Evolutionary conservation across 2,113 vertebrate genomes (phyloP), one percentile per base, ranked within the genome.

Genomic region (Menura novaehollandiae): DNA sequence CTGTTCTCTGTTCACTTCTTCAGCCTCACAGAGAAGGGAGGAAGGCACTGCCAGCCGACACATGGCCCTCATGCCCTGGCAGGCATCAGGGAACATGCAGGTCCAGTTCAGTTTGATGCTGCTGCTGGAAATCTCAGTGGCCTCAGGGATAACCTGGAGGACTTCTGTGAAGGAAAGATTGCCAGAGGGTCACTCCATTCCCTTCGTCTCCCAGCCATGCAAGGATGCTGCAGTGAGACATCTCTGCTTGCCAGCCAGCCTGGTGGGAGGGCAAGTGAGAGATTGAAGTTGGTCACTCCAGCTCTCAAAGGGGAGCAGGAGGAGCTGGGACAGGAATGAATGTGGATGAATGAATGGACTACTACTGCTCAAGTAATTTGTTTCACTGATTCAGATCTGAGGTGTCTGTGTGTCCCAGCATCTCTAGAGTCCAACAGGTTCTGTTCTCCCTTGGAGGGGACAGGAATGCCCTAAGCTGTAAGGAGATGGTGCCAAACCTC

Each of bases 21-120:
- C 39, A 39, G 51, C 24, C 28, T 79, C 24, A 35, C 81, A 85
- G n/a, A 44, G 7, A 60, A 52, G n/a, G 24, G 67, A 66, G 9
- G 59, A 52, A 59, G 68, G 60, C 53, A 8, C 24, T 43, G 26
- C 52, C 39, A 60, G 52, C 1, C 51, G 59, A 49, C 88, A 91
- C 8, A 2, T 53, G 44, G 81, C 89, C 69, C 1, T 5, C 71
- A 76, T 69, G 23, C 4, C 24, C 60, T 74, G 62, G 35, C 82
- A 86, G 22, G 68, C 12, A 2, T 68, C 35, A 8, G 35, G 60
- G 41, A 80, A 7, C 5, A 23, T 52, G 51, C 85, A 88, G 49
- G 66, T 79, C 85, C 85, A 88, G 85, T 88, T 88, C 66, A 89
- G 59, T 73, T 74, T 85, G 74, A 92, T 77, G 64, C 49, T 92